Conservation (phyloP, 2,888 invertebrate genomes). For the Drosophila barbarae region DNA sequence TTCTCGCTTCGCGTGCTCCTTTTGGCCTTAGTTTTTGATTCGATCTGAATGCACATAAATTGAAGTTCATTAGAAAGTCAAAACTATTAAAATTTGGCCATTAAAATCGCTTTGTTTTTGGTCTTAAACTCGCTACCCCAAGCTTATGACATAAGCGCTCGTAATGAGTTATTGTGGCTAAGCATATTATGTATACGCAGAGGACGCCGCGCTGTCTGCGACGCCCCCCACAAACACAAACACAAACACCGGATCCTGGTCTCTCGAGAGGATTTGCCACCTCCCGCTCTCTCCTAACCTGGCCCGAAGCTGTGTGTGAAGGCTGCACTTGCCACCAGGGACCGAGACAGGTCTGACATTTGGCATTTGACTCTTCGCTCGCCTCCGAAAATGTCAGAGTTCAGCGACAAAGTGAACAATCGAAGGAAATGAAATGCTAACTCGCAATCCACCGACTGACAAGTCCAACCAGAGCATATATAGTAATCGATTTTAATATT, state of each 20-base stretch:
- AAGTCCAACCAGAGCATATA: constrained; percentile 4
- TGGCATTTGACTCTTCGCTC: constrained; percentile 47
- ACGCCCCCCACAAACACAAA: constrained; percentile 12
- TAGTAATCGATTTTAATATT: constrained; percentile 32
- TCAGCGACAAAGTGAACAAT: constrained; percentile 29
- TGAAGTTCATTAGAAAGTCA: constrained; percentile 43
- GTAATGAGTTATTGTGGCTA: constrained; percentile 22
- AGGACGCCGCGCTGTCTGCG: constrained; percentile 60
- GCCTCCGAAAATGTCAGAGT: constrained; percentile 62
- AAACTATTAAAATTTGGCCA: constrained; percentile 33
- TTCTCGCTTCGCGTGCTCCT: constrained; percentile 25
- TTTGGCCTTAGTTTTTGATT: constrained; percentile 18
- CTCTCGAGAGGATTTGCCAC: constrained; percentile 9
- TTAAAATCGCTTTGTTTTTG: neutral
- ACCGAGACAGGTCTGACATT: constrained; percentile 45
- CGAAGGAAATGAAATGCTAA: constrained; percentile 16
- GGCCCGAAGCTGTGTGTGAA: constrained; percentile 36
- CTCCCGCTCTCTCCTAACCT: neutral
- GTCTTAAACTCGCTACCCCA: neutral
- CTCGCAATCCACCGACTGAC: constrained; percentile 9
- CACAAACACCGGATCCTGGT: constrained; percentile 12
- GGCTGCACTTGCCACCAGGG: constrained; percentile 28
- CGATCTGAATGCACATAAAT: constrained; percentile 56
- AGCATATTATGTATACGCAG: constrained; percentile 50
- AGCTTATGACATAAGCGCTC: constrained; percentile 44